Evolutionary conservation across 1,140 invertebrate species (phyloP), one percentile per base, ranked within the genome.

Genomic region (Nasonia longicornis): DNA sequence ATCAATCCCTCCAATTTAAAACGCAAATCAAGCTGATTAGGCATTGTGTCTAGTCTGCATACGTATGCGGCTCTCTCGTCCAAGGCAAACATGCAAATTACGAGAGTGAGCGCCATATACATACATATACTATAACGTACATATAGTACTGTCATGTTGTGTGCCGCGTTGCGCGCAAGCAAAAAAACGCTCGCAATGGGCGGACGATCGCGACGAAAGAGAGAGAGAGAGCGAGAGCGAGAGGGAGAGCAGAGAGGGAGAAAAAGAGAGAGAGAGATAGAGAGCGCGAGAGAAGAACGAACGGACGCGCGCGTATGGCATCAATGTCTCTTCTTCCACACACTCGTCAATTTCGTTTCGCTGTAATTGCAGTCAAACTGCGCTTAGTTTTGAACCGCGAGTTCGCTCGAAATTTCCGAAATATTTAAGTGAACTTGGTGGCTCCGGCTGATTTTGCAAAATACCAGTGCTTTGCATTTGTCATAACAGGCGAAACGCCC

Each of bases 31-130:
- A 14, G 52, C 16, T 58, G 52, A 58, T 58, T 58, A 58, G 52
- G 20, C 20, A 58, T 58, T 58, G 52, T 58, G 52, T n/a, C 52
- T 58, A 58, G 52, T 58, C 52, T 2, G 12, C 45, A 10, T 14
- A 12, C 3, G 12, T 48, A 48, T n/a, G 26, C 26, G 7, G 3
- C 16, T 58, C 20, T 58, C 52, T 58, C 52, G 52, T 58, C 52
- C 52, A 58, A 58, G 52, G 52, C 52, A n/a, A 58, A n/a, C n/a
- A 58, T 58, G 52, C 52, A 58, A 58, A 58, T 58, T 58, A 58
- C 52, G 52, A n/a, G 16, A 58, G 52, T 7, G 14, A n/a, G 14
- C 14, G 14, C 14, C 2, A 58, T 20, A 48, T 16, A n/a, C 52
- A 58, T 58, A 58, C 6, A 16, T 58, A n/a, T 58, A 35, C 31